These are phyloP conservation scores for Bombus confusus DNA, from an alignment of 1,140 invertebrate genomes.

Conservation along the genomic window DNA sequence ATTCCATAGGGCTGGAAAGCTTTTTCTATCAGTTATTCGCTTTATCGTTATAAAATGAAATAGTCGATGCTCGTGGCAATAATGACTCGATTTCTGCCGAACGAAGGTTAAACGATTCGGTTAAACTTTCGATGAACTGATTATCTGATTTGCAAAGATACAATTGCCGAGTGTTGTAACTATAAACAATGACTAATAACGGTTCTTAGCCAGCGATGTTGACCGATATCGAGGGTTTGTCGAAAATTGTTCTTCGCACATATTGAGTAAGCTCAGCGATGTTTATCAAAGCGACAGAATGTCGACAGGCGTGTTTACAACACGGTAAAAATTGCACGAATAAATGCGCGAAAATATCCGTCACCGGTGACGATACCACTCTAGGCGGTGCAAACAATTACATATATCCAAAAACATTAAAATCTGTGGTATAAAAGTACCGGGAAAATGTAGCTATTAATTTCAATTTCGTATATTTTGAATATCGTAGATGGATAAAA, in stretches of 20 bases:
- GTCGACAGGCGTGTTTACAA: background rate
- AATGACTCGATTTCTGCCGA: background rate
- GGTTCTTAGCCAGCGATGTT: constrained; percentile 16
- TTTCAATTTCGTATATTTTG: background rate
- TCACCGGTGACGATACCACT: background rate
- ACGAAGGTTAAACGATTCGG: background rate
- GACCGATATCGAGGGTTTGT: background rate
- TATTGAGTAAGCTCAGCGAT: background rate
- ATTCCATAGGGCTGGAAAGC: too few relatives aligned
- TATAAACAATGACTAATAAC: constrained; percentile 16
- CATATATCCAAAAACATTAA: background rate
- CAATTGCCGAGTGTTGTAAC: background rate
- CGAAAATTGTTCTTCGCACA: constrained; percentile 36
- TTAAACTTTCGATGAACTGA: constrained; percentile 9
- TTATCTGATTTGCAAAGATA: background rate
- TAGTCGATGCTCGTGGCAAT: too few relatives aligned
- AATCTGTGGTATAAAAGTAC: background rate
- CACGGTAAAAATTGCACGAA: constrained; percentile 14
- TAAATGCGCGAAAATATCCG: constrained; percentile 22
- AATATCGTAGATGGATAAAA: background rate
- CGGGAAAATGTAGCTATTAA: background rate
- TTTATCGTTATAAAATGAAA: too few relatives aligned
- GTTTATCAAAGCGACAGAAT: constrained; percentile 20
- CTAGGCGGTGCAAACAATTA: background rate
- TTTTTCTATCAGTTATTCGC: too few relatives aligned